Percentiles rank a stretch among this genome's conserved stretches.
These are phyloP conservation scores for Clytia hemisphaerica DNA, from an alignment of 30 jellyfish, hydroid and myxozoan genomes.

Conservation along the genomic window DNA sequence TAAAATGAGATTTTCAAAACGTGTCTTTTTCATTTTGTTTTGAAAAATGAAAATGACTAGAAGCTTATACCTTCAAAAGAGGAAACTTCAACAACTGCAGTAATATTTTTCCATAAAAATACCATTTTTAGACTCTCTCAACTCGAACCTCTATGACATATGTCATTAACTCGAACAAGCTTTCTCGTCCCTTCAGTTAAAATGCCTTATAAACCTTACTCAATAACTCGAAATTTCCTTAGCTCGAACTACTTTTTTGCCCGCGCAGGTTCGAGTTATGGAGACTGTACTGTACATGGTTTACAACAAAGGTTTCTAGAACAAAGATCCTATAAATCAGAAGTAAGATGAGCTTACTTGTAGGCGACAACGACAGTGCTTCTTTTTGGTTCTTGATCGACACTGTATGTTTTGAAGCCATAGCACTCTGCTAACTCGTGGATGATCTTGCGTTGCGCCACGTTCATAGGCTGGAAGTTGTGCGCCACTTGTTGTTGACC, in stretches of 20 bases:
- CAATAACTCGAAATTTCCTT: too few relatives aligned
- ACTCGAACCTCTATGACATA: not conserved
- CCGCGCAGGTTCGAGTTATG: too few relatives aligned
- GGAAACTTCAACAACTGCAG: not conserved
- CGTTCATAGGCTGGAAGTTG: constrained; percentile 76
- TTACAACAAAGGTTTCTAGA: not conserved
- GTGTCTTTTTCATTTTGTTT: not conserved
- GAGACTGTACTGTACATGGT: too few relatives aligned
- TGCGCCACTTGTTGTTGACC: constrained; percentile 58
- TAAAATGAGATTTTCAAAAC: not conserved
- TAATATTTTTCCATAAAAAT: not conserved
- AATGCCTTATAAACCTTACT: too few relatives aligned
- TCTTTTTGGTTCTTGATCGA: constrained; percentile 85
- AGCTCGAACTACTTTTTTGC: too few relatives aligned
- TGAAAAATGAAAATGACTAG: not conserved
- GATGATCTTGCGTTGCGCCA: constrained; percentile 56
- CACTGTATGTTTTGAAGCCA: constrained; percentile 67
- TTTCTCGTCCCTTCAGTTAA: too few relatives aligned
- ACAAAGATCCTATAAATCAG: not conserved
- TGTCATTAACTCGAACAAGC: not conserved
- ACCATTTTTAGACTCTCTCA: not conserved
- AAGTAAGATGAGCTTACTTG: constrained; percentile 32
- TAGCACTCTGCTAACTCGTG: constrained; percentile 87
- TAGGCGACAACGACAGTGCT: constrained; percentile 82
- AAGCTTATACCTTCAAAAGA: too few relatives aligned